Percentiles rank a stretch among this genome's conserved stretches.
Evolutionary conservation across 1,140 invertebrate genomes (phyloP).

Genomic region (Neodiprion fabricii): DNA sequence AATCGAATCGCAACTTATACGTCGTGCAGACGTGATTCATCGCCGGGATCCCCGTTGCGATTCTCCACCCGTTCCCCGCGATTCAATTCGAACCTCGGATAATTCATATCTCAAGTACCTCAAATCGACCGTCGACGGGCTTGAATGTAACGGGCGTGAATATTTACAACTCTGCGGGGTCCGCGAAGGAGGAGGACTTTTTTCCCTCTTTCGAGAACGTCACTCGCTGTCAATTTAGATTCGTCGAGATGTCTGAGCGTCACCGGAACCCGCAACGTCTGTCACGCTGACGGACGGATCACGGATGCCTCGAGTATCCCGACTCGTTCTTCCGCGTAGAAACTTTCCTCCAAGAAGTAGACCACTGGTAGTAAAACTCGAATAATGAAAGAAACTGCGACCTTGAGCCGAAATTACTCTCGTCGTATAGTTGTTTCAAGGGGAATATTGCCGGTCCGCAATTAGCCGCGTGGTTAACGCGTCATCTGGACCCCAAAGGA

Average conservation of each 20-base stretch:
- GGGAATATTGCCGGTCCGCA: too few species aligned
- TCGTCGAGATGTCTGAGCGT: neutral
- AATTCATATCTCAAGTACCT: conserved; percentile 44
- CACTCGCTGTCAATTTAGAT: conserved; percentile 40
- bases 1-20: conserved; percentile 58
- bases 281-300: neutral
- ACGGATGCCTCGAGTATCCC: too few species aligned
- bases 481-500: too few species aligned
- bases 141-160: conserved; percentile 6
- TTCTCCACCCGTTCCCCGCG: conserved; percentile 27
- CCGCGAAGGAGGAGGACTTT: neutral
- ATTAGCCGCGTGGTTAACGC: too few species aligned
- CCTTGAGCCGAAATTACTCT: too few species aligned
- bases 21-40: conserved; percentile 45
- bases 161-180: neutral
- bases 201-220: conserved; percentile 15
- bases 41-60: conserved; percentile 32
- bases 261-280: neutral
- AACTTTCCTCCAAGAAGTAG: too few species aligned
- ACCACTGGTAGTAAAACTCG: too few species aligned
- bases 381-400: too few species aligned
- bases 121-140: conserved; percentile 26
- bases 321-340: too few species aligned
- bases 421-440: too few species aligned
- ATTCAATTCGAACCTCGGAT: conserved; percentile 23